Base-by-base conservation (phyloP, 2,888 invertebrate genomes). In the Noctua janthina region DNA sequence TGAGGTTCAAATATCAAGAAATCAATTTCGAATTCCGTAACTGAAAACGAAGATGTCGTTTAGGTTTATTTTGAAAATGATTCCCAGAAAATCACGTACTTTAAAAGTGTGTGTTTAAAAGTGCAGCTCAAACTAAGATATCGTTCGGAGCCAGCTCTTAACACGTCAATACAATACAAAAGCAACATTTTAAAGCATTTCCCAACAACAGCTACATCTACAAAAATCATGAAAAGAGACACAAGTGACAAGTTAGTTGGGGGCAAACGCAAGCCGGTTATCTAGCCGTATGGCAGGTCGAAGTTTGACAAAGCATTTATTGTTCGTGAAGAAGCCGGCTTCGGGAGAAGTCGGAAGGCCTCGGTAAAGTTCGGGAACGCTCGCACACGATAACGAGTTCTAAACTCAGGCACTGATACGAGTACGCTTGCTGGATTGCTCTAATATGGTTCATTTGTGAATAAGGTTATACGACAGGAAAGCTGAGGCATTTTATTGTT, bases 221-320 rank as follows among this genome's bases (percentile, higher is more conserved):
- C 46, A 79, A 92, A 93, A 91, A 88, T 73, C 62, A 67, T 76
- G 85, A 88, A 89, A 90, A 92, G 83, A 88, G 89, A 87, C 87
- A 90, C 84, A 85, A 87, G 86, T 85, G 88, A 78, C 88, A 91
- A 94, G 91, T 92, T 91, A 74, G 69, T 79, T 84, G 86, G 91
- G 92, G 94, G 94, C 94, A 95, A 95, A 94, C 92, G 92, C 92
- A 92, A 94, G 92, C 93, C 91, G 90, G 93, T 94, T 95, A 95
- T 95, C 95, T 94, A 91, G 84, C 81, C 67, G 82, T 82, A 23
- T 76, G 71, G 86, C 76, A 83, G 87, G 92, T 88, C 89, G 87
- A 94, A 96, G 93, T 96, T 96, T 95, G 95, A 95, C 95, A 95
- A 94, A 95, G 94, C 95, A 94, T 95, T 96, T 96, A 95, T 95